Percentiles rank a stretch among this genome's conserved stretches.
phyloP scores from a whole-genome alignment of 2,113 vertebrate genomes.

The Gymnocephalus cernua region DNA sequence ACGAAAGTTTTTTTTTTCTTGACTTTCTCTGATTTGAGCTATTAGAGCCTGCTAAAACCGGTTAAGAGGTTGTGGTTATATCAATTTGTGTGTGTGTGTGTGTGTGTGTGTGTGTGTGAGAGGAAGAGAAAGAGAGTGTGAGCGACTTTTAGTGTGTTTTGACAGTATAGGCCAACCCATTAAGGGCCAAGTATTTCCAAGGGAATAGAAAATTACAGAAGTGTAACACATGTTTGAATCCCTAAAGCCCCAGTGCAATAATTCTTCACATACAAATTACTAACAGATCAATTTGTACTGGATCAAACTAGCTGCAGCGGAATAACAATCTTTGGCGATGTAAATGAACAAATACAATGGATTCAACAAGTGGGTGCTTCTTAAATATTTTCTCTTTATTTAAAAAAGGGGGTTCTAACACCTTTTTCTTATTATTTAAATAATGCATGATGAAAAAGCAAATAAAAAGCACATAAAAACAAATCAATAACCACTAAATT shows the following conservation, averaged over 20 bases:
- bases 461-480: neutral
- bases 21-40: constrained; percentile 60
- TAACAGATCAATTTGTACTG: constrained; percentile 56
- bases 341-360: constrained; percentile 19
- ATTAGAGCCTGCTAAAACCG: constrained; percentile 63
- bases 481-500: neutral
- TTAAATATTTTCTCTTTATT: neutral
- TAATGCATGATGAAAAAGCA: neutral
- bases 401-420: neutral
- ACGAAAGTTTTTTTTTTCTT: constrained; percentile 33
- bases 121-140: constrained; percentile 43
- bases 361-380: neutral
- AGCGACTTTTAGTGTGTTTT: constrained; percentile 47
- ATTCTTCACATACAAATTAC: constrained; percentile 66
- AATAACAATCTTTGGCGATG: constrained; percentile 21
- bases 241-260: constrained; percentile 60
- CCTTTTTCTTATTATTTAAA: neutral
- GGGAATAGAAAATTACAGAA: constrained; percentile 69
- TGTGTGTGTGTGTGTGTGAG: constrained; percentile 26
- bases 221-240: constrained; percentile 73
- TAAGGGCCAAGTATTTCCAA: constrained; percentile 57
- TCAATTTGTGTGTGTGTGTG: constrained; percentile 48
- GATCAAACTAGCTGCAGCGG: constrained; percentile 54
- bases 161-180: constrained; percentile 52
- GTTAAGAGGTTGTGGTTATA: constrained; percentile 62